Evolutionary conservation across 2,888 invertebrate species (phyloP).

Genomic region (Leptopilina syphax): DNA sequence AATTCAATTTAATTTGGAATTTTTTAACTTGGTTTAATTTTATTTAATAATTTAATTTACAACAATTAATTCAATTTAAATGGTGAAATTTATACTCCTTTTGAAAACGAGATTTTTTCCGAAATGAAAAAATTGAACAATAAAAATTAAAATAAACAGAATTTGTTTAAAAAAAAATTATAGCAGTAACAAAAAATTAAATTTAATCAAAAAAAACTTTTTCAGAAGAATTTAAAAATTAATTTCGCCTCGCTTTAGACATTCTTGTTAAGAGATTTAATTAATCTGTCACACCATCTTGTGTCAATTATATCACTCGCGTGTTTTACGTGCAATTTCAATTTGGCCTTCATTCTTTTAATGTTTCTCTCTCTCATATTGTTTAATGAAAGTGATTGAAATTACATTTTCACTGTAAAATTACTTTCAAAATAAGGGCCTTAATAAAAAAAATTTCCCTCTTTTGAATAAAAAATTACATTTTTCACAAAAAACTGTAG

Average conservation of each 20-base stretch:
- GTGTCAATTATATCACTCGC: slow-evolving; percentile 27
- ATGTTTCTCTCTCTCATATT: not conserved
- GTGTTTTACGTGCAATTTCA: slow-evolving; percentile 14
- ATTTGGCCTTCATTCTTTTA: slow-evolving; percentile 6
- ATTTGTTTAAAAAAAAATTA: no score
- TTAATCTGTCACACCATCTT: not conserved
- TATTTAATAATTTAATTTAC: no score
- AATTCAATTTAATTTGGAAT: no score
- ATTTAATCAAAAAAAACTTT: not conserved
- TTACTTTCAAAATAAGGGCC: not conserved
- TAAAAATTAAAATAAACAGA: no score
- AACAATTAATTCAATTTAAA: no score
- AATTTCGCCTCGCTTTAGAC: not conserved
- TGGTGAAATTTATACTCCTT: no score
- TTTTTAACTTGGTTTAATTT: no score
- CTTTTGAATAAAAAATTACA: not conserved
- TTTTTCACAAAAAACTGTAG: not conserved
- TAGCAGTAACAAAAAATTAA: no score
- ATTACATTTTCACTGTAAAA: not conserved
- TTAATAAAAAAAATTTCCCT: not conserved
- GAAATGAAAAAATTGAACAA: no score
- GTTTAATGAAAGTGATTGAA: slow-evolving; percentile 1
- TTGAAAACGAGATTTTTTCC: no score
- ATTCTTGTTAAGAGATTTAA: slow-evolving; percentile 17
- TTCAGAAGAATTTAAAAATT: not conserved